phyloP scores from a whole-genome alignment of 2,888 invertebrate species.

The Ferrisia virgata region DNA sequence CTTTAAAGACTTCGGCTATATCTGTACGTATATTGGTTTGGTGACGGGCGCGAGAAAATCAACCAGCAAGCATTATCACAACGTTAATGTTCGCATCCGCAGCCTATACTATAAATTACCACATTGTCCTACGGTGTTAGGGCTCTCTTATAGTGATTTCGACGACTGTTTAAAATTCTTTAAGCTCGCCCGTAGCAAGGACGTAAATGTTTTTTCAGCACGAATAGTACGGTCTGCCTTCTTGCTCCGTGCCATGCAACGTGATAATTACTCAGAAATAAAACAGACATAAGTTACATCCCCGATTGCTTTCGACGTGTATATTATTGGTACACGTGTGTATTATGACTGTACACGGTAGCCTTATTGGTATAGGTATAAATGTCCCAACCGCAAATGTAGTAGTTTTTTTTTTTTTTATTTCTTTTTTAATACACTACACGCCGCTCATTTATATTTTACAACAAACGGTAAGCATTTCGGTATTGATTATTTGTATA shows the following conservation, averaged over 20 bases:
- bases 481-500: not conserved
- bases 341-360: not conserved
- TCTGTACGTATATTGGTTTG: not conserved
- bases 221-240: not conserved
- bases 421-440: conserved; percentile 6
- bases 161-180: not conserved
- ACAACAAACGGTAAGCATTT: conserved; percentile 5
- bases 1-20: not conserved
- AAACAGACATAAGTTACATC: not conserved
- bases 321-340: not conserved
- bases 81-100: not conserved
- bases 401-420: no score
- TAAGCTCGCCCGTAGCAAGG: not conserved
- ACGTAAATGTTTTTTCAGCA: conserved; percentile 9
- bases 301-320: no score
- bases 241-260: no score
- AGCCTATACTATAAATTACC: not conserved
- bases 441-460: conserved; percentile 7
- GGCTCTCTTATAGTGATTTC: not conserved
- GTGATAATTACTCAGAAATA: not conserved
- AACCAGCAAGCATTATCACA: not conserved
- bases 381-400: not conserved
- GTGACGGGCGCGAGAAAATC: not conserved
- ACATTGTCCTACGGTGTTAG: not conserved
- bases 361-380: not conserved